These are phyloP conservation scores for Labroides dimidiatus DNA, from an alignment of 2,797 vertebrate genomes.

Conservation along the genomic window DNA sequence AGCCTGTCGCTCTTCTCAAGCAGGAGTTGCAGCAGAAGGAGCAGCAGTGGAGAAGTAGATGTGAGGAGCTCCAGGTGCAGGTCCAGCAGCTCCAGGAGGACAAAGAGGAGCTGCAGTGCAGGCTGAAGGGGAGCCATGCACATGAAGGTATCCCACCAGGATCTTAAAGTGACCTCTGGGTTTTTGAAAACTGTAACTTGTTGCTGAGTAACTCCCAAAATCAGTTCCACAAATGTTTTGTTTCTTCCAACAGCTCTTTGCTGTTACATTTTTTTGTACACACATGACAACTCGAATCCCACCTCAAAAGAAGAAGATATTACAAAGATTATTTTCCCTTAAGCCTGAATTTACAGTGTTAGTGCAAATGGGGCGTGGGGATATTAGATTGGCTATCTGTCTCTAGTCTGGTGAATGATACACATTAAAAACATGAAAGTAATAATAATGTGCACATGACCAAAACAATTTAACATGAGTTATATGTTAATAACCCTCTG, in stretches of 20 bases:
- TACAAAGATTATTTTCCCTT: not conserved
- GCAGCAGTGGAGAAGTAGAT: slow-evolving; percentile 80
- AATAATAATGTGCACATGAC: not conserved
- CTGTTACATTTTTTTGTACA: not conserved
- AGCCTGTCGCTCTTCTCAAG: not conserved
- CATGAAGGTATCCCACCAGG: slow-evolving; percentile 84
- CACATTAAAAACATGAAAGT: not conserved
- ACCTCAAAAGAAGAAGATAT: not conserved
- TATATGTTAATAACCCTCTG: not conserved
- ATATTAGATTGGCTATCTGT: not conserved
- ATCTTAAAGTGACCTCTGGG: not conserved
- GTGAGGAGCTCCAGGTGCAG: slow-evolving; percentile 81
- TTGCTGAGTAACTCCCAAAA: not conserved
- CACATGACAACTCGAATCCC: not conserved
- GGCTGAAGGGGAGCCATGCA: slow-evolving; percentile 82
- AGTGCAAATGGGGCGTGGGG: not conserved
- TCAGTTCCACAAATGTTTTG: not conserved
- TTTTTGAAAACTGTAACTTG: not conserved
- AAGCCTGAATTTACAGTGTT: not conserved
- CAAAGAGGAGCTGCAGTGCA: slow-evolving; percentile 83
- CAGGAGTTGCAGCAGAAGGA: slow-evolving; percentile 87
- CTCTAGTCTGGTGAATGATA: not conserved
- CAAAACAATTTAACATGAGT: not conserved
- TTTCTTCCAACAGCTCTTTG: not conserved
- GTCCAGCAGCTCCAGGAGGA: slow-evolving; percentile 85